Conservation (phyloP, 2,113 vertebrate genomes). For the Elephas maximus region DNA sequence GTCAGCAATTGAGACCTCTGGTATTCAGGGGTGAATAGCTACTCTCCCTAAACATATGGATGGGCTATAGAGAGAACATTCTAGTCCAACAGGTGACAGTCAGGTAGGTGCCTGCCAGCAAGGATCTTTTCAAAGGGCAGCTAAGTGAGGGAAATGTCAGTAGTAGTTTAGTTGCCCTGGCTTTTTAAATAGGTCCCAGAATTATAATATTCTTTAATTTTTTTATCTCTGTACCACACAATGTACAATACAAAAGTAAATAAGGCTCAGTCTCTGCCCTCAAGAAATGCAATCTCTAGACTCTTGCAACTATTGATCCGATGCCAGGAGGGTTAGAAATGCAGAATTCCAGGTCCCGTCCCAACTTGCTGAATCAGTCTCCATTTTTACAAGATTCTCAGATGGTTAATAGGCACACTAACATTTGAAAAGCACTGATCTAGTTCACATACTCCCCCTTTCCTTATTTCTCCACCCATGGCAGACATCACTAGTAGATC, state of each 20-base stretch:
- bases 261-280: neutral
- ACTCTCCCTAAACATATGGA: neutral
- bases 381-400: neutral
- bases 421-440: neutral
- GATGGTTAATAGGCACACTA: neutral
- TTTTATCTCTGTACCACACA: neutral
- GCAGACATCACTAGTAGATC: neutral
- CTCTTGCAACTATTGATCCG: neutral
- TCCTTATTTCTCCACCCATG: neutral
- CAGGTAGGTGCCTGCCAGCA: slow-evolving; percentile 26
- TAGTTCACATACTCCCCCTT: neutral
- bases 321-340: neutral
- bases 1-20: neutral
- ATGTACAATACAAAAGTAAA: neutral
- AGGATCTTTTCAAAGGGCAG: neutral
- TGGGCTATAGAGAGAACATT: neutral
- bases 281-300: neutral
- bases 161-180: neutral
- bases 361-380: neutral
- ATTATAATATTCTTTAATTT: slow-evolving; percentile 1
- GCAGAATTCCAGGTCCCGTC: neutral
- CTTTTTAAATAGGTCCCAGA: slow-evolving; percentile 10
- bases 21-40: slow-evolving; percentile 7
- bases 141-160: neutral
- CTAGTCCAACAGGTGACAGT: neutral